Percentiles rank a stretch among this genome's conserved stretches.
phyloP scores from a whole-genome alignment of 2,113 vertebrate genomes.

The Falco punctatus region DNA sequence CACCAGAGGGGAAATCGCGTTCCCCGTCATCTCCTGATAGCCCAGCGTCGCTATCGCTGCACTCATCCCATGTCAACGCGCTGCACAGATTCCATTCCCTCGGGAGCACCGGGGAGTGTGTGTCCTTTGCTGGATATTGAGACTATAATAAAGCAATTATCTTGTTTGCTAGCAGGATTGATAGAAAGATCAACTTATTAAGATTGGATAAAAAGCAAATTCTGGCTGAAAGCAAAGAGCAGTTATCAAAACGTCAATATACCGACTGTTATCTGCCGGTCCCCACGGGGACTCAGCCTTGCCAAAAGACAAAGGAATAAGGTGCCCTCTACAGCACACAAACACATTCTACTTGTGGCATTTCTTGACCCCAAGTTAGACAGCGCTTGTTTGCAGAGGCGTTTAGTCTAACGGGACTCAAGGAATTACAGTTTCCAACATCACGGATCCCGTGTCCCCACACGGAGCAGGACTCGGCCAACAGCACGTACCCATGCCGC shows the following conservation, averaged over 20 bases:
- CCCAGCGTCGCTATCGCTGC: rapidly evolving
- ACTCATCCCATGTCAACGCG: background rate
- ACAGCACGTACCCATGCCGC: rapidly evolving
- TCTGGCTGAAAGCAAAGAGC: background rate
- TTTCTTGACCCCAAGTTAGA: background rate
- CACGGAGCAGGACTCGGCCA: rapidly evolving
- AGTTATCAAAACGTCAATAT: background rate
- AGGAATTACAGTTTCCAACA: rapidly evolving
- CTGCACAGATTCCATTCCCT: background rate
- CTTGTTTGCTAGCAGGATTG: conserved; percentile 9
- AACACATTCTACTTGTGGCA: rapidly evolving
- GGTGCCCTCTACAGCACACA: conserved; percentile 30
- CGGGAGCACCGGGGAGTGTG: background rate
- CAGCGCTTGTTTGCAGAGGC: background rate
- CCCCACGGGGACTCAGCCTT: background rate
- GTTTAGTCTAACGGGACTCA: rapidly evolving
- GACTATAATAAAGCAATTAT: background rate
- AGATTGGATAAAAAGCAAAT: background rate
- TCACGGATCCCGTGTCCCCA: rapidly evolving
- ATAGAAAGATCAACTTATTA: background rate
- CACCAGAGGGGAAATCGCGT: rapidly evolving
- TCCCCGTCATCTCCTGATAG: background rate
- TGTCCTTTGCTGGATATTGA: background rate
- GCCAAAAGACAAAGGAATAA: background rate
- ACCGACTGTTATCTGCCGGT: background rate